phyloP scores from a whole-genome alignment of 2,113 vertebrate genomes.

The Gavia stellata region DNA sequence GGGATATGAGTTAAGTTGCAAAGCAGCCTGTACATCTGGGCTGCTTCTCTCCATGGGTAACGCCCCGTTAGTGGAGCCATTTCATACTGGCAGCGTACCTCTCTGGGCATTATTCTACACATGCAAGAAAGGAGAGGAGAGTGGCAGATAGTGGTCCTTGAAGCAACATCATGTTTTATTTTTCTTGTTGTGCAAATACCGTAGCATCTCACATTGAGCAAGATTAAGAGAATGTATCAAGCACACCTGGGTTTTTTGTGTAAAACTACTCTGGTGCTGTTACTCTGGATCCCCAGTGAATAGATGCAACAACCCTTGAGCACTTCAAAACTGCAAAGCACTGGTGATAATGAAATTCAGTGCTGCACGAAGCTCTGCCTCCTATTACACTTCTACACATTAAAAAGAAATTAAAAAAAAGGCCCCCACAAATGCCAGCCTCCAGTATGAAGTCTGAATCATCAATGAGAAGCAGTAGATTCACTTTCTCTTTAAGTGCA shows the following conservation, averaged over 20 bases:
- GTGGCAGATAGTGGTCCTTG: background rate
- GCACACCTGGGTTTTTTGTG: background rate
- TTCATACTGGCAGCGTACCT: background rate
- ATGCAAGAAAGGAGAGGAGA: background rate
- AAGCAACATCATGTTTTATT: background rate
- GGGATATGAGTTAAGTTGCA: background rate
- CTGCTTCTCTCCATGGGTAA: background rate
- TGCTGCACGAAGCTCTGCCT: background rate
- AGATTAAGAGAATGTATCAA: background rate
- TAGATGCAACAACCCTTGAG: background rate
- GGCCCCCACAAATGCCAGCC: background rate
- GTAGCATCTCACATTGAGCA: background rate
- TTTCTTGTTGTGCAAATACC: background rate
- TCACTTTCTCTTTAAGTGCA: background rate
- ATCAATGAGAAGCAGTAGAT: background rate
- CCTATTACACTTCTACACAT: background rate
- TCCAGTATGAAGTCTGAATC: background rate
- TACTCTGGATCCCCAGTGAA: background rate
- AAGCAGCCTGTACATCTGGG: background rate
- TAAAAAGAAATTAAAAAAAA: background rate
- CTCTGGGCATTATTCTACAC: background rate
- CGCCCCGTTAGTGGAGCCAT: accelerated
- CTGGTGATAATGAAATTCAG: background rate
- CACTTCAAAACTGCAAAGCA: background rate
- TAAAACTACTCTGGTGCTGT: background rate